These are phyloP conservation scores for Drosophila tanythrix DNA, from an alignment of 2,888 invertebrate species.

Conservation along the genomic window DNA sequence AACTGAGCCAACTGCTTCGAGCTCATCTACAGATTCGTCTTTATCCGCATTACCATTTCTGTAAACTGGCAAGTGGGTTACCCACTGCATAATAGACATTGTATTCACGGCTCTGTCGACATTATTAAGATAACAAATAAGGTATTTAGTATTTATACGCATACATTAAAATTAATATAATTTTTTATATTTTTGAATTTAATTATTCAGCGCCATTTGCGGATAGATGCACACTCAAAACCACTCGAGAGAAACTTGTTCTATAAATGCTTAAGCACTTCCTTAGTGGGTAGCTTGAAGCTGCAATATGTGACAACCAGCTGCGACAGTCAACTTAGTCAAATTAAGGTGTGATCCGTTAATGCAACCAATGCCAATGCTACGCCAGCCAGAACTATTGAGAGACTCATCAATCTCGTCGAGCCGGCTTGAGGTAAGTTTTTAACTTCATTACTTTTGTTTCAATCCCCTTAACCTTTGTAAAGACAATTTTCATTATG, in stretches of 20 bases:
- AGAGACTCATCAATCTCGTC: neutral
- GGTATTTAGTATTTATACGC: conserved; percentile 57
- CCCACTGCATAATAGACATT: conserved; percentile 62
- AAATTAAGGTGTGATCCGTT: conserved; percentile 30
- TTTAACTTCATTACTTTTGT: neutral
- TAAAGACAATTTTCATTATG: neutral
- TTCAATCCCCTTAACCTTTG: neutral
- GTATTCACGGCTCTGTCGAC: conserved; percentile 24
- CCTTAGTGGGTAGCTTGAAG: conserved; percentile 59
- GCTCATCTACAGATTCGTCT: conserved; percentile 35
- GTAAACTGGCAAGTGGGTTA: conserved; percentile 62
- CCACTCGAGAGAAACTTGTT: conserved; percentile 54
- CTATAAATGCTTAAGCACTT: conserved; percentile 38
- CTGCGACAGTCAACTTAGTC: conserved; percentile 13
- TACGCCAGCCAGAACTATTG: neutral
- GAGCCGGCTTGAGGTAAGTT: neutral
- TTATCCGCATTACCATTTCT: conserved; percentile 53
- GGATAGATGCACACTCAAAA: conserved; percentile 37
- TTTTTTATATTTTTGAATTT: conserved; percentile 49
- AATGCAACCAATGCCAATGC: conserved; percentile 20
- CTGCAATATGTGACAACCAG: conserved; percentile 30
- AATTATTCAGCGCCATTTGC: conserved; percentile 57
- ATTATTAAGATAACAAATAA: conserved; percentile 46
- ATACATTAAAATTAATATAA: conserved; percentile 47
- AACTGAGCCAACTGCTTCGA: conserved; percentile 46